These are phyloP conservation scores for Zygaena filipendulae DNA, from an alignment of 2,888 invertebrate species.

Conservation along the genomic window DNA sequence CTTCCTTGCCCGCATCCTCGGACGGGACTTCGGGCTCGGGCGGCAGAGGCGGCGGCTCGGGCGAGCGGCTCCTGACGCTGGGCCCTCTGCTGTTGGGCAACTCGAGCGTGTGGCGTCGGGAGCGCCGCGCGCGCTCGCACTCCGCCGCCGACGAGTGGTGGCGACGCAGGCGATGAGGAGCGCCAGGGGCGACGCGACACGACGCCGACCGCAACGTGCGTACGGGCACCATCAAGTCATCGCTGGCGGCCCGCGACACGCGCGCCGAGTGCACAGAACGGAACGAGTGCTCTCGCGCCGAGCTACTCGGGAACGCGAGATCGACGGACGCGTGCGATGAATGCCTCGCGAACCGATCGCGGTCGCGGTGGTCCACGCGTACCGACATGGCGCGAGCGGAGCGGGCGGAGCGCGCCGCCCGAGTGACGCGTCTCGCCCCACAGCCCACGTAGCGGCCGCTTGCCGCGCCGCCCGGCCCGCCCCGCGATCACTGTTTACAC, in stretches of 20 bases:
- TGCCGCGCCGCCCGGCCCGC: slow-evolving; percentile 21
- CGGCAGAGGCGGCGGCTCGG: slow-evolving; percentile 43
- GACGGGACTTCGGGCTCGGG: slow-evolving; percentile 54
- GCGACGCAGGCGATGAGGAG: slow-evolving; percentile 55
- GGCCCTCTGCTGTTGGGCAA: slow-evolving; percentile 53
- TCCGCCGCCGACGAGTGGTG: slow-evolving; percentile 62
- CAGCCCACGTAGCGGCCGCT: slow-evolving; percentile 19
- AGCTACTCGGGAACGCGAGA: slow-evolving; percentile 47
- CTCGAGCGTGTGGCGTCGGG: slow-evolving; percentile 54
- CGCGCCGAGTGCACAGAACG: slow-evolving; percentile 60
- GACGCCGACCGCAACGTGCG: slow-evolving; percentile 59
- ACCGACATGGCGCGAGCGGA: slow-evolving; percentile 62
- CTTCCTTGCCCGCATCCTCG: slow-evolving; percentile 71
- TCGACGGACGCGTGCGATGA: slow-evolving; percentile 64
- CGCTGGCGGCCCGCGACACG: slow-evolving; percentile 55
- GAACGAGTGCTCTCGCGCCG: slow-evolving; percentile 54
- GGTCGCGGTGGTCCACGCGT: slow-evolving; percentile 57
- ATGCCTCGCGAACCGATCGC: slow-evolving; percentile 59
- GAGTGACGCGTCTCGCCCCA: slow-evolving; percentile 55
- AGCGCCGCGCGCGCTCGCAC: slow-evolving; percentile 57
- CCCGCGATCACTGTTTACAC: slow-evolving; percentile 43
- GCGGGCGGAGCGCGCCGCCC: slow-evolving; percentile 62
- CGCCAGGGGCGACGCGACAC: slow-evolving; percentile 53
- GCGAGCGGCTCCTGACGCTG: slow-evolving; percentile 54
- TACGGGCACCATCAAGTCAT: slow-evolving; percentile 59